phyloP scores from a whole-genome alignment of 2,113 vertebrate genomes.

The Antigone vipio region DNA sequence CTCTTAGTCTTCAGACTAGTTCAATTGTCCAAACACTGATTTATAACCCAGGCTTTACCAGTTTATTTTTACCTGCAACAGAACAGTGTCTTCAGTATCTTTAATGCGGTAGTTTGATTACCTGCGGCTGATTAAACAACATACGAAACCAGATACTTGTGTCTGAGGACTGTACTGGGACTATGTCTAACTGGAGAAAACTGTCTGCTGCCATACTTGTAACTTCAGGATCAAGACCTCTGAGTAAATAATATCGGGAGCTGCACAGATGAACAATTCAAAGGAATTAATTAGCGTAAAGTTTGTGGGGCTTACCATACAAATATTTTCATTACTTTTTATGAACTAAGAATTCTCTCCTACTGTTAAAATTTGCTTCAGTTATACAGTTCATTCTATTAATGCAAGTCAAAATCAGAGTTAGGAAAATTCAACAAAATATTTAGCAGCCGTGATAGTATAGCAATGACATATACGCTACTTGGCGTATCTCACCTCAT shows the following conservation, averaged over 20 bases:
- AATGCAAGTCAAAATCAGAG: background rate
- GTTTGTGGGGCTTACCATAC: background rate
- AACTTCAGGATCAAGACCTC: background rate
- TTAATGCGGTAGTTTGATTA: background rate
- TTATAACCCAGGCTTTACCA: background rate
- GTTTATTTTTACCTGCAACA: background rate
- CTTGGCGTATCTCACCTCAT: background rate
- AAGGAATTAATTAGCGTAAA: background rate
- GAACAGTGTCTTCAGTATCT: background rate
- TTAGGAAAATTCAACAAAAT: background rate
- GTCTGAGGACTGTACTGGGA: background rate
- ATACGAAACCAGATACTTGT: background rate
- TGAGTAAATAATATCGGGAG: background rate
- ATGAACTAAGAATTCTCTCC: background rate
- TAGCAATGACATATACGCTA: background rate
- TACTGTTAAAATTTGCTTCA: background rate
- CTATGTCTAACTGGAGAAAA: background rate
- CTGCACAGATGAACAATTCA: background rate
- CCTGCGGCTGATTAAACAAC: background rate
- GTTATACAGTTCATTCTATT: background rate
- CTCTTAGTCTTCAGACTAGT: background rate
- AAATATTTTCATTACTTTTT: background rate
- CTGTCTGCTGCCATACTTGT: fast-evolving
- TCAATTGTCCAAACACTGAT: background rate
- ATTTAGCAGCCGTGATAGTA: background rate